Percentiles rank a stretch among this genome's conserved stretches.
These are phyloP conservation scores for Brachymystax lenok DNA, from an alignment of 2,797 vertebrate species.

Conservation along the genomic window DNA sequence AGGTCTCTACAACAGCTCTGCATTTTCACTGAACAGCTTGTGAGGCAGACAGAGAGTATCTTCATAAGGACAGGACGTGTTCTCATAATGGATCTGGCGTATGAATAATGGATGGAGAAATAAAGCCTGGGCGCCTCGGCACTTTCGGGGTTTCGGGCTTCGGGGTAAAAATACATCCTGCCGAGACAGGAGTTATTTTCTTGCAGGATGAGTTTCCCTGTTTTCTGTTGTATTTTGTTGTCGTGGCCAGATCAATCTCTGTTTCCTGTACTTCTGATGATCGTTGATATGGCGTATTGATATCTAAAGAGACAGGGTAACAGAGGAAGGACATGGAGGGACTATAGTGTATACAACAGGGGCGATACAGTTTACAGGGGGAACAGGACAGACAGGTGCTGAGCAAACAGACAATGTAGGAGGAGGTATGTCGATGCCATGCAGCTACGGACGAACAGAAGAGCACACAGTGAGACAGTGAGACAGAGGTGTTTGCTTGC, in stretches of 20 bases:
- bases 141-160: slow-evolving; percentile 13
- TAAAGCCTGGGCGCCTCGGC: slow-evolving; percentile 47
- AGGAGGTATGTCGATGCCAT: neutral
- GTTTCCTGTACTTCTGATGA: neutral
- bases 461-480: neutral
- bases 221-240: slow-evolving; percentile 18
- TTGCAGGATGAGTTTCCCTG: slow-evolving; percentile 32
- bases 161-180: slow-evolving; percentile 59
- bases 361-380: neutral
- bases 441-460: neutral
- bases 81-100: slow-evolving; percentile 59
- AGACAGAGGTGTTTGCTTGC: neutral
- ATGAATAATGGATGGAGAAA: slow-evolving; percentile 69
- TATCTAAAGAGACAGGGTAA: neutral
- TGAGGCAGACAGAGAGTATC: slow-evolving; percentile 44
- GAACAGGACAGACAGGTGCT: neutral
- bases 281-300: neutral
- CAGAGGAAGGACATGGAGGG: neutral
- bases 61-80: slow-evolving; percentile 40
- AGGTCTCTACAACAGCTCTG: slow-evolving; percentile 18
- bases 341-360: neutral
- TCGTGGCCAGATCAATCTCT: neutral
- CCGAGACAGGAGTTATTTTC: slow-evolving; percentile 38
- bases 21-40: slow-evolving; percentile 39
- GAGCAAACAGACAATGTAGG: neutral